phyloP scores from a whole-genome alignment of 2,113 vertebrate genomes.

The Pedionomus torquatus region DNA sequence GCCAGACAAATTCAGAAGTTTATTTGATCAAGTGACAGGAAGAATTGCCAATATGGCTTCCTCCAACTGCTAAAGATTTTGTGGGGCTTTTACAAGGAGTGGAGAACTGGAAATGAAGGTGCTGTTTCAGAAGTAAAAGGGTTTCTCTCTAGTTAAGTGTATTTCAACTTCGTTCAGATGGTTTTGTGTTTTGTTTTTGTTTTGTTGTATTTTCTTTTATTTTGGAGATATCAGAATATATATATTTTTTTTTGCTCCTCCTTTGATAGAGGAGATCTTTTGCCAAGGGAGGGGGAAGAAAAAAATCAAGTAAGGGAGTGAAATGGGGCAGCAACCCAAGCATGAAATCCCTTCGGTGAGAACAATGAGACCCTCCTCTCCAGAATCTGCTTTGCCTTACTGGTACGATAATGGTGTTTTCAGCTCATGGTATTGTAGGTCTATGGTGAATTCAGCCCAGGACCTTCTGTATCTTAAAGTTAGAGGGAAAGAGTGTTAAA shows the following conservation, averaged over 20 bases:
- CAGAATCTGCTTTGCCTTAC: constrained; percentile 28
- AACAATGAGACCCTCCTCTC: constrained; percentile 65
- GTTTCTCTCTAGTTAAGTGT: background rate
- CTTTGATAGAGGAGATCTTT: constrained; percentile 49
- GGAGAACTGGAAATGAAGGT: constrained; percentile 38
- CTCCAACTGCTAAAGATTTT: background rate
- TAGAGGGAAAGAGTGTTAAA: background rate
- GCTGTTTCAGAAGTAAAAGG: background rate
- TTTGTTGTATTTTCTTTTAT: background rate
- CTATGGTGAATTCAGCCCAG: background rate
- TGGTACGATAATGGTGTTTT: background rate
- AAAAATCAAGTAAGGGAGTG: constrained; percentile 48
- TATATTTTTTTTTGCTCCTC: constrained; percentile 38
- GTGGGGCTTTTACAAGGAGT: constrained; percentile 5
- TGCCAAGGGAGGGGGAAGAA: background rate
- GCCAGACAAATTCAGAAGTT: constrained; percentile 10
- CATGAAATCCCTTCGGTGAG: constrained; percentile 67
- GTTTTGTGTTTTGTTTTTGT: background rate
- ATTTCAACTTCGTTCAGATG: background rate
- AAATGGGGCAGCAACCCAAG: constrained; percentile 66
- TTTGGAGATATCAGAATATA: constrained; percentile 42
- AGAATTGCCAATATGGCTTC: constrained; percentile 53
- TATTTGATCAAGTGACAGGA: constrained; percentile 42
- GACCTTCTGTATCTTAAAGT: background rate
- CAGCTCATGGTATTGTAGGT: background rate